A percentile compares a stretch with the other conserved stretches of the same genome.
These are phyloP conservation scores for Corella eumyota DNA, from an alignment of 23 tunicate genomes.

Conservation along the genomic window DNA sequence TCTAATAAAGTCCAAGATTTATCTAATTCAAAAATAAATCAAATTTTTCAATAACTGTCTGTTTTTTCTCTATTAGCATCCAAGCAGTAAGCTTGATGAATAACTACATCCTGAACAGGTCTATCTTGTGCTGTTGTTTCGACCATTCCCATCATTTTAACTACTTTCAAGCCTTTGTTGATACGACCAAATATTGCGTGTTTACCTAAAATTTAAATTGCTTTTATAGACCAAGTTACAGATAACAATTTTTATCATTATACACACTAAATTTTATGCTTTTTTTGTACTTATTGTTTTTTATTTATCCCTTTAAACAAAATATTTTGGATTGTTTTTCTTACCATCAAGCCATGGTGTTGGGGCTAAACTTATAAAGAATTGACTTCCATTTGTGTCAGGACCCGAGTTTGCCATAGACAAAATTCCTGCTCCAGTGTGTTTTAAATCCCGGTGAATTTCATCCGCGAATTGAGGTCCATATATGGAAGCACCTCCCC, in stretches of 20 bases:
- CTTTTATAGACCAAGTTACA: too few relatives aligned
- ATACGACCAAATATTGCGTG: conserved; percentile 97
- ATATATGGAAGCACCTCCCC: conserved; percentile 98
- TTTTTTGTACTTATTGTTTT: too few relatives aligned
- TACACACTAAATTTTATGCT: too few relatives aligned
- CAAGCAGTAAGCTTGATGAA: conserved; percentile 41
- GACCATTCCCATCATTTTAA: conserved; percentile 80
- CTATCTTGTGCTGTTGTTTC: conserved; percentile 60
- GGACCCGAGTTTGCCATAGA: conserved; percentile 99
- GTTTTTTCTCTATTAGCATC: conserved; percentile 26
- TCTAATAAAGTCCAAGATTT: too few relatives aligned
- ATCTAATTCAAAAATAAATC: too few relatives aligned
- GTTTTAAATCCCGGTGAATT: conserved; percentile 86
- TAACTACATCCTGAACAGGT: conserved; percentile 65
- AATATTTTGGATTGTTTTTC: neutral
- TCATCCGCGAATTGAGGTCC: conserved; percentile 88
- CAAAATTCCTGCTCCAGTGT: conserved; percentile 94
- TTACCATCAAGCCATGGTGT: conserved; percentile 96
- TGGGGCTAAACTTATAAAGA: conserved; percentile 95
- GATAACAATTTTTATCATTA: too few relatives aligned
- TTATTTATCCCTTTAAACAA: too few relatives aligned
- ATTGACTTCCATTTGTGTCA: conserved; percentile 93
- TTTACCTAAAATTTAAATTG: conserved; percentile 57
- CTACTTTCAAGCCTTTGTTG: conserved; percentile 67
- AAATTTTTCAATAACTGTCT: conserved; percentile 13